Base-by-base conservation (phyloP, 2,797 vertebrate genomes). In the Phalloptychus januarius region DNA sequence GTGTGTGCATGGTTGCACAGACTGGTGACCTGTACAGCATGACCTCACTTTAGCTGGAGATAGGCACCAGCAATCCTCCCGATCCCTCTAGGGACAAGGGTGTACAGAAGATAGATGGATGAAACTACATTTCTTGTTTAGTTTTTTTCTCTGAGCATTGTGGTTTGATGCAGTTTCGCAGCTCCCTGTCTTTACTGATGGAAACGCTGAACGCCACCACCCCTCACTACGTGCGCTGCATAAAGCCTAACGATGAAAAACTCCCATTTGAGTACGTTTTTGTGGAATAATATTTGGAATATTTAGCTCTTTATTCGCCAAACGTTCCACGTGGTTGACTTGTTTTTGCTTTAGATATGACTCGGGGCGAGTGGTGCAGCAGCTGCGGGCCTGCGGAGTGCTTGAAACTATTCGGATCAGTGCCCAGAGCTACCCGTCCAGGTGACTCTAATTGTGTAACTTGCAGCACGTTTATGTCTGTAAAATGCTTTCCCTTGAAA, bases 361-460 rank as follows among this genome's bases (percentile, higher is more conserved):
- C 93, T 96, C 97, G 52, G 96, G 95, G 85, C 95, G 98, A 86
- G 97, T 99, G 36, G 96, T 97, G 76, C 98, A 99, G 94, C 98
- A 99, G 86, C 94, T 99, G 84, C 94, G 98, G 85, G 98, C 98
- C 20, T 99, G 98, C 20, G 98, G 98, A 3, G 97, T 99, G 77
- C 90, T 99, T 86, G 98, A 99, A 94, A 99, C 98, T 0, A 99
- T 99, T 86, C 96, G 95, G 23, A 98, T 99, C 87, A 98, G 98
- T 71, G 97, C 98, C 0, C 98, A 99, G 94, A 99, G 98, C 90
- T 99, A 99, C 88, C 98, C 98, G 0, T 99, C 98, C 91, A 98
- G 98, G 98, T 85, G 48, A 75, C 28, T 25, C 7, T 10, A 4
- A 25, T 50, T 70, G 28, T 72, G 46, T 48, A 54, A n/a, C 50